A percentile compares a stretch with the other conserved stretches of the same genome.
Evolutionary conservation across 2,797 vertebrate species (phyloP).

Genomic region (Centroberyx gerrardi): DNA sequence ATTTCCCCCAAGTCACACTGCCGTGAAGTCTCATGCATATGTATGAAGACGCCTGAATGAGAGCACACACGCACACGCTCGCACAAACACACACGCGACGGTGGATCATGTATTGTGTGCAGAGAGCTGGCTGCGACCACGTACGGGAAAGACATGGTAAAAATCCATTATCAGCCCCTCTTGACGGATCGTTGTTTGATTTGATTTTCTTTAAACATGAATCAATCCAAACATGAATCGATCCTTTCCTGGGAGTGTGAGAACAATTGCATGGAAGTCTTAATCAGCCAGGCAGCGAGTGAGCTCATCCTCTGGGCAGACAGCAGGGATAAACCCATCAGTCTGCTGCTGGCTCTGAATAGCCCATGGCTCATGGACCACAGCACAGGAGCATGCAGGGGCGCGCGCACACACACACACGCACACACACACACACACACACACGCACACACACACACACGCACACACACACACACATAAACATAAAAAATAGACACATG

Average conservation of each 20-base stretch:
- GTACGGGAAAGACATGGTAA: constrained; percentile 10
- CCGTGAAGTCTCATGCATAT: constrained; percentile 77
- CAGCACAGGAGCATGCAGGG: constrained; percentile 39
- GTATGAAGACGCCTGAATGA: constrained; percentile 65
- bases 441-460: constrained; percentile 13
- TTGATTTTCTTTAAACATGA: constrained; percentile 61
- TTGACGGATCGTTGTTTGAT: constrained; percentile 49
- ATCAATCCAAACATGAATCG: constrained; percentile 65
- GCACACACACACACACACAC: constrained; percentile 2
- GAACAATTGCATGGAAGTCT: constrained; percentile 66
- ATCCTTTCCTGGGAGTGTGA: constrained; percentile 55
- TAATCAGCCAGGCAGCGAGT: constrained; percentile 69
- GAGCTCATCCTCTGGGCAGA: constrained; percentile 66
- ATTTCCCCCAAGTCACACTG: constrained; percentile 73
- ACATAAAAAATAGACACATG: background rate
- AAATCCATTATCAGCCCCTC: constrained; percentile 57
- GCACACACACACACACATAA: constrained; percentile 19
- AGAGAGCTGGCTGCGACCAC: constrained; percentile 29
- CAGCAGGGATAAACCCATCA: constrained; percentile 67
- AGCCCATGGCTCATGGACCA: constrained; percentile 56
- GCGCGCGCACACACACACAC: constrained; percentile 5
- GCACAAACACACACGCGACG: constrained; percentile 44
- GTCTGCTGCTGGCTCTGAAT: constrained; percentile 49
- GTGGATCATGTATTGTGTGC: constrained; percentile 19
- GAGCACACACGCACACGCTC: constrained; percentile 54